Percentiles rank a stretch among this genome's conserved stretches.
Conservation (phyloP, 2,113 vertebrate genomes). For the Gambusia holbrooki region DNA sequence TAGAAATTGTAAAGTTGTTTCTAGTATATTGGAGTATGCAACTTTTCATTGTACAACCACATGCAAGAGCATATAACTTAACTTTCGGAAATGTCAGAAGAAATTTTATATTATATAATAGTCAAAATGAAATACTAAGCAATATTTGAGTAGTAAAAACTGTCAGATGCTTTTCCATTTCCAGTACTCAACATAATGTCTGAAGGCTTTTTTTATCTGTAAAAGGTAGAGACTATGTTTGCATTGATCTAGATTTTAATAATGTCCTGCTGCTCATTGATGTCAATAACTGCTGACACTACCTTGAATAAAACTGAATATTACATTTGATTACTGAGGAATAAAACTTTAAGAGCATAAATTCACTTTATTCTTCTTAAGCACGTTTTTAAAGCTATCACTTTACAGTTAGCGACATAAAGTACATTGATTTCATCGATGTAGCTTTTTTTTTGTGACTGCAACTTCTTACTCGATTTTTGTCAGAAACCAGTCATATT, state of each 20-base stretch:
- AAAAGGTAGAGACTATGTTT: not conserved
- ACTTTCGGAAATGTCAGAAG: not conserved
- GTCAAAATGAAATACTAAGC: too few relatives aligned
- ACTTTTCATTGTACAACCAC: not conserved
- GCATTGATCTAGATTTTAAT: not conserved
- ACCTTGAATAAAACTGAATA: not conserved
- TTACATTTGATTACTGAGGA: not conserved
- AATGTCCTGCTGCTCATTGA: not conserved
- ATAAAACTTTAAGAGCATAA: not conserved
- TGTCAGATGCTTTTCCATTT: too few relatives aligned
- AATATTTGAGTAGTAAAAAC: too few relatives aligned
- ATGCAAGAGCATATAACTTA: not conserved
- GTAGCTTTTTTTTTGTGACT: not conserved
- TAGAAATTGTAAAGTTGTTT: not conserved
- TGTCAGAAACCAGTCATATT: slow-evolving; percentile 8
- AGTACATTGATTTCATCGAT: not conserved
- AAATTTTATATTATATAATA: not conserved
- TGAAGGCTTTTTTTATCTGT: not conserved
- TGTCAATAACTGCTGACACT: not conserved
- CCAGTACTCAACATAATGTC: too few relatives aligned
- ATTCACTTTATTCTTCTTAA: not conserved
- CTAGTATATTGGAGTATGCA: too few relatives aligned
- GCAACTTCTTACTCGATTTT: not conserved
- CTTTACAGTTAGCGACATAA: too few relatives aligned
- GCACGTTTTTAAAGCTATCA: not conserved